Evolutionary conservation across 2,888 invertebrate genomes (phyloP).

Genomic region (Drosophila emarginata): DNA sequence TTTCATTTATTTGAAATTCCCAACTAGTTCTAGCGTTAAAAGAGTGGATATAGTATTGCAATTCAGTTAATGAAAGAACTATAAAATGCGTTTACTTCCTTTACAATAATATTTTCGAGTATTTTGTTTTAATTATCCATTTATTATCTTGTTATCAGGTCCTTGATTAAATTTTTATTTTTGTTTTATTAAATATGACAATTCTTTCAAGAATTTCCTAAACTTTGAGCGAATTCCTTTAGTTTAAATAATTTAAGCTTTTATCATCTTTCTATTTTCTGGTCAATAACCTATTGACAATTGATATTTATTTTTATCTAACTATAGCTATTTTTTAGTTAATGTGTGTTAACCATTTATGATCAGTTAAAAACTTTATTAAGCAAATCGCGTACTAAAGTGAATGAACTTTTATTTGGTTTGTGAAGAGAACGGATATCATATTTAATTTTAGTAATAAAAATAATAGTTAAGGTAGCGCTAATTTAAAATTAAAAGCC

Average conservation of each 20-base stretch:
- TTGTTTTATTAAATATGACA: too few relatives aligned
- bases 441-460: conserved; percentile 7
- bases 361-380: neutral
- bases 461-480: conserved; percentile 30
- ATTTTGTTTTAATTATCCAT: too few relatives aligned
- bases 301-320: neutral
- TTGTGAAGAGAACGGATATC: neutral
- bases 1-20: too few relatives aligned
- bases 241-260: too few relatives aligned
- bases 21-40: too few relatives aligned
- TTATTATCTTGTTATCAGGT: too few relatives aligned
- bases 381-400: conserved; percentile 2
- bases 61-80: too few relatives aligned
- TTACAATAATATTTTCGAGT: too few relatives aligned
- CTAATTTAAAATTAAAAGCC: conserved; percentile 21
- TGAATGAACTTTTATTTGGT: neutral
- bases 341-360: neutral
- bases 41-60: too few relatives aligned
- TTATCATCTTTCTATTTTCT: neutral
- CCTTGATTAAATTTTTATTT: too few relatives aligned
- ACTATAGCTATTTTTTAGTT: neutral
- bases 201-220: too few relatives aligned
- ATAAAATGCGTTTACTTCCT: too few relatives aligned
- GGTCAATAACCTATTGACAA: neutral
- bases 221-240: neutral